phyloP scores from a whole-genome alignment of 2,888 invertebrate genomes.

The Pollenia labialis region DNA sequence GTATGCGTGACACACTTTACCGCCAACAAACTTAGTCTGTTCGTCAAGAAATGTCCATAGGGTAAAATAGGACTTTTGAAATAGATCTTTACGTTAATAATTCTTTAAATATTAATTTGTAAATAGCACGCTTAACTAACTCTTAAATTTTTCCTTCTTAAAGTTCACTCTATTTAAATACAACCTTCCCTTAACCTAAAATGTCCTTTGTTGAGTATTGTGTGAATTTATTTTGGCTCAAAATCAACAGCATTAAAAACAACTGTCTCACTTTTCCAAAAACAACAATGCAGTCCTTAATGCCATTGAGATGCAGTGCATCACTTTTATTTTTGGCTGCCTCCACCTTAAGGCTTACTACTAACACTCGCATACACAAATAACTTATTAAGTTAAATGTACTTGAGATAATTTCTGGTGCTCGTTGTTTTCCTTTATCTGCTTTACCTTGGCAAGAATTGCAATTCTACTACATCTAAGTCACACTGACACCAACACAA shows the following conservation, averaged over 20 bases:
- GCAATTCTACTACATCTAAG: constrained; percentile 41
- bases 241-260: constrained; percentile 48
- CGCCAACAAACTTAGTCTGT: too few relatives aligned
- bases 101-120: too few relatives aligned
- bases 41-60: too few relatives aligned
- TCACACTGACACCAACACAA: constrained; percentile 26
- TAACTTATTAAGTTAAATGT: constrained; percentile 65
- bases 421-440: constrained; percentile 27
- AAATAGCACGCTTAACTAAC: not conserved
- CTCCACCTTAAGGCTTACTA: constrained; percentile 17
- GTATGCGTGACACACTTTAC: too few relatives aligned
- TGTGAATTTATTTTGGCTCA: constrained; percentile 46
- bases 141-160: not conserved
- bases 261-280: constrained; percentile 44
- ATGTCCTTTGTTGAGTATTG: constrained; percentile 21
- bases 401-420: constrained; percentile 68
- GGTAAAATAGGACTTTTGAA: too few relatives aligned
- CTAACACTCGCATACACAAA: constrained; percentile 17
- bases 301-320: constrained; percentile 25
- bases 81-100: too few relatives aligned
- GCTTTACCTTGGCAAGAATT: constrained; percentile 66
- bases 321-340: constrained; percentile 30
- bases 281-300: constrained; percentile 17
- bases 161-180: constrained; percentile 19
- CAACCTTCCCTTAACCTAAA: constrained; percentile 10